A percentile compares a stretch with the other conserved stretches of the same genome.
Conservation (phyloP, 2,888 invertebrate species). For the Amorpha juglandis region DNA sequence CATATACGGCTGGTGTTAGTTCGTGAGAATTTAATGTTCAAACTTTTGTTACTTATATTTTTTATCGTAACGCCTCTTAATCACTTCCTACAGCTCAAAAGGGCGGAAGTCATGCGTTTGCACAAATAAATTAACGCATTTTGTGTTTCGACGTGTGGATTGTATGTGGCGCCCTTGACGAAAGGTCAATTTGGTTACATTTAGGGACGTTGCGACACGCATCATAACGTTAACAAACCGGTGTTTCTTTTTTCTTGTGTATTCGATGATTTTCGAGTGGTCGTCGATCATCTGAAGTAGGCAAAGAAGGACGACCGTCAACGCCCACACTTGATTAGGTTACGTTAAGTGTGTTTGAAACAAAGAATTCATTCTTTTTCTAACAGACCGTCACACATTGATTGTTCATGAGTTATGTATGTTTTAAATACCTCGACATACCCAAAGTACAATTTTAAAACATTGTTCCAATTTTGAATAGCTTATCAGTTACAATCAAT, state of each 20-base stretch:
- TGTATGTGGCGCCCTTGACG: conserved; percentile 65
- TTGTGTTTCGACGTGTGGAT: conserved; percentile 63
- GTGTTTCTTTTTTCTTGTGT: conserved; percentile 71
- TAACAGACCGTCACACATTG: background rate
- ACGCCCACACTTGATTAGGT: conserved; percentile 51
- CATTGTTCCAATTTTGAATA: background rate
- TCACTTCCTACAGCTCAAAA: conserved; percentile 80
- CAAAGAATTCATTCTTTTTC: conserved; percentile 5
- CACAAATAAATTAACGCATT: conserved; percentile 75
- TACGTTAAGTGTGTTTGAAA: conserved; percentile 15
- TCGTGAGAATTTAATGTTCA: conserved; percentile 71
- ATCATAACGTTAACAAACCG: conserved; percentile 63
- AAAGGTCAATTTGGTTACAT: conserved; percentile 71
- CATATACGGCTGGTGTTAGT: conserved; percentile 62
- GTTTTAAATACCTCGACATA: background rate
- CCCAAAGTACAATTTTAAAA: background rate
- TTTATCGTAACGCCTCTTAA: conserved; percentile 72
- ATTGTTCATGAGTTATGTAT: background rate
- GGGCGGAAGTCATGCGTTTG: conserved; percentile 80
- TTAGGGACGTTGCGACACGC: conserved; percentile 67
- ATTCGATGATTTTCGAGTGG: conserved; percentile 75
- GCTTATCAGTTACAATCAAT: background rate
- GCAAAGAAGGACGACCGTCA: conserved; percentile 62
- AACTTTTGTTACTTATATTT: conserved; percentile 66
- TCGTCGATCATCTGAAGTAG: conserved; percentile 66